phyloP scores from a whole-genome alignment of 2,888 invertebrate genomes.

The Bombylius major region DNA sequence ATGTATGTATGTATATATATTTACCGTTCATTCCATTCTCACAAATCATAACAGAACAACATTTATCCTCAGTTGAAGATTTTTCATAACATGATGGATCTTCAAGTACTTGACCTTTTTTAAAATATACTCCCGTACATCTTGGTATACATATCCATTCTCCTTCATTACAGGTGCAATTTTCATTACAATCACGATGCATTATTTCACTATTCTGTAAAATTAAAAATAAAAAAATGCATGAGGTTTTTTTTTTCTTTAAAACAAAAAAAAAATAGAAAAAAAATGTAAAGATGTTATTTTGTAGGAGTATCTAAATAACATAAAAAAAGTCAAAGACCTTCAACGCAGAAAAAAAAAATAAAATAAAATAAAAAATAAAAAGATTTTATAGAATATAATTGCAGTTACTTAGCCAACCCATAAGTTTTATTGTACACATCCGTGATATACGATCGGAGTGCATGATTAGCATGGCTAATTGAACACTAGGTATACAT shows the following conservation, averaged over 20 bases:
- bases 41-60: slow-evolving; percentile 58
- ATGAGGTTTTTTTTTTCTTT: no score
- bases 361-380: no score
- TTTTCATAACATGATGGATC: slow-evolving; percentile 64
- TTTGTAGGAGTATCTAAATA: no score
- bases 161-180: slow-evolving; percentile 58
- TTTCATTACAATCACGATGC: slow-evolving; percentile 61
- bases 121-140: slow-evolving; percentile 56
- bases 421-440: no score
- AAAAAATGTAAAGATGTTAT: no score
- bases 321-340: no score
- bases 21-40: slow-evolving; percentile 21
- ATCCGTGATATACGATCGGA: no score
- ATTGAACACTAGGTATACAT: no score
- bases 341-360: neutral
- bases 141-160: slow-evolving; percentile 59
- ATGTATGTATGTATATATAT: neutral
- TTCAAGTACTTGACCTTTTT: slow-evolving; percentile 49
- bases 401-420: no score
- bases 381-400: no score
- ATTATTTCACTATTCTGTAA: slow-evolving; percentile 54
- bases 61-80: slow-evolving; percentile 54
- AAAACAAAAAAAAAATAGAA: no score
- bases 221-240: neutral
- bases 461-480: no score